A percentile compares a stretch with the other conserved stretches of the same genome.
Conservation (phyloP, 35 echinoderm and acorn worm genomes). For the Diadema setosum region DNA sequence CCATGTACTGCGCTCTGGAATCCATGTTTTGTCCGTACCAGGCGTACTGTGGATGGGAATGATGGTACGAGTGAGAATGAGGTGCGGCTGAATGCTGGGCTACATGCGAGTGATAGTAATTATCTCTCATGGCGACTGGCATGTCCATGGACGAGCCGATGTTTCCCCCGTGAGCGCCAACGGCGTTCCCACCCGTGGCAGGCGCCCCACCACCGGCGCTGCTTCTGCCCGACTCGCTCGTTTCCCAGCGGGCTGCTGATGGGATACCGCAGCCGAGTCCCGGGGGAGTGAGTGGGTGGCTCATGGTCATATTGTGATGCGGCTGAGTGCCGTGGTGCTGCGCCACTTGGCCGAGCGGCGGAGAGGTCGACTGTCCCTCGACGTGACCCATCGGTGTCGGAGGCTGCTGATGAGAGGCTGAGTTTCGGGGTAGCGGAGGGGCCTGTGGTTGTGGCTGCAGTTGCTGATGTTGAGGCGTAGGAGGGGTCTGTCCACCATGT, state of each 20-base stretch:
- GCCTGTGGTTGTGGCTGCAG: neutral
- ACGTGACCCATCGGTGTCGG: neutral
- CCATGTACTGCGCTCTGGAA: neutral
- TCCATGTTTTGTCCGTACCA: conserved; percentile 24
- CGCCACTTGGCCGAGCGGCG: neutral
- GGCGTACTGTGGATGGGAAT: neutral
- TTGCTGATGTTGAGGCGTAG: neutral
- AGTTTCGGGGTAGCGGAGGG: neutral
- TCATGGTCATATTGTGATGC: neutral
- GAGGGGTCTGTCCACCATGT: neutral
- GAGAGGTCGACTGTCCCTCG: neutral
- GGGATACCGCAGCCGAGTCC: neutral
- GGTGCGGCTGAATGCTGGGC: neutral
- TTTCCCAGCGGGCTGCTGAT: neutral
- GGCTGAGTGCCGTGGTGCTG: neutral
- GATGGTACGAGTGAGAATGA: neutral
- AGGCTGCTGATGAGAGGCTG: neutral
- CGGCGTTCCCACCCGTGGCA: neutral
- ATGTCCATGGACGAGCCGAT: neutral
- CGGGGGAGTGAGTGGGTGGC: neutral
- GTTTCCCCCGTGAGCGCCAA: neutral
- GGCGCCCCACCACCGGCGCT: neutral
- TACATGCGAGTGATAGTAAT: neutral
- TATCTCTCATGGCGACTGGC: neutral
- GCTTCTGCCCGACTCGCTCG: neutral